phyloP scores from a whole-genome alignment of 2,797 vertebrate species.

The Salarias fasciatus region DNA sequence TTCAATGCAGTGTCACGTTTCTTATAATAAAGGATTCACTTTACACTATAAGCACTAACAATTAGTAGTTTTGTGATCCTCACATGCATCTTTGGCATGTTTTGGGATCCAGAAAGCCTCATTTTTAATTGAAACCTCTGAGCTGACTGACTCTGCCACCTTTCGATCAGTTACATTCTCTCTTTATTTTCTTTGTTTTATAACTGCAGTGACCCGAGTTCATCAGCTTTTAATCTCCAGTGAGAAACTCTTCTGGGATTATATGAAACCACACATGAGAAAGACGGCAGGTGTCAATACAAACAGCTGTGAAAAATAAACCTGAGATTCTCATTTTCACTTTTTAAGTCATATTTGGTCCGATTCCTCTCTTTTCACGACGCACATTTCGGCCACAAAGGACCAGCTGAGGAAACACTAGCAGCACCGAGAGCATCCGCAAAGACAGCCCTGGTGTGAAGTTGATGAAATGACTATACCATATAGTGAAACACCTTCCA shows the following conservation, averaged over 20 bases:
- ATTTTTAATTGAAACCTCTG: too few relatives aligned
- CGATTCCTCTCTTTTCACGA: slow-evolving; percentile 33
- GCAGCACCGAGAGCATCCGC: slow-evolving; percentile 38
- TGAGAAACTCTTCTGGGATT: not conserved
- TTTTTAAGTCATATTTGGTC: slow-evolving; percentile 3
- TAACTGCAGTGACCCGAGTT: not conserved
- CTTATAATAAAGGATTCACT: too few relatives aligned
- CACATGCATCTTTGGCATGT: too few relatives aligned
- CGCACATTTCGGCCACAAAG: slow-evolving; percentile 33
- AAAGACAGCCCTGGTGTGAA: slow-evolving; percentile 39
- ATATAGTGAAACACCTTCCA: slow-evolving; percentile 61
- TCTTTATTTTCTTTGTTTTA: too few relatives aligned
- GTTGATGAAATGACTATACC: slow-evolving; percentile 65
- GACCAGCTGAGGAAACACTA: slow-evolving; percentile 39
- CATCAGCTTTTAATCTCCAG: slow-evolving; percentile 16
- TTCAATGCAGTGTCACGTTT: too few relatives aligned
- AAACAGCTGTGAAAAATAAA: slow-evolving; percentile 30
- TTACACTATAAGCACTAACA: too few relatives aligned
- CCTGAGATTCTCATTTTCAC: slow-evolving; percentile 20
- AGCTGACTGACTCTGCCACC: too few relatives aligned
- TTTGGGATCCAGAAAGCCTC: too few relatives aligned
- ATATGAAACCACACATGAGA: slow-evolving; percentile 21
- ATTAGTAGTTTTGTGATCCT: too few relatives aligned
- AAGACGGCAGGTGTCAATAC: not conserved
- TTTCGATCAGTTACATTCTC: too few relatives aligned